Evolutionary conservation across 2,113 vertebrate genomes (phyloP), one percentile per base, ranked within the genome.

Genomic region (Gymnarchus niloticus): DNA sequence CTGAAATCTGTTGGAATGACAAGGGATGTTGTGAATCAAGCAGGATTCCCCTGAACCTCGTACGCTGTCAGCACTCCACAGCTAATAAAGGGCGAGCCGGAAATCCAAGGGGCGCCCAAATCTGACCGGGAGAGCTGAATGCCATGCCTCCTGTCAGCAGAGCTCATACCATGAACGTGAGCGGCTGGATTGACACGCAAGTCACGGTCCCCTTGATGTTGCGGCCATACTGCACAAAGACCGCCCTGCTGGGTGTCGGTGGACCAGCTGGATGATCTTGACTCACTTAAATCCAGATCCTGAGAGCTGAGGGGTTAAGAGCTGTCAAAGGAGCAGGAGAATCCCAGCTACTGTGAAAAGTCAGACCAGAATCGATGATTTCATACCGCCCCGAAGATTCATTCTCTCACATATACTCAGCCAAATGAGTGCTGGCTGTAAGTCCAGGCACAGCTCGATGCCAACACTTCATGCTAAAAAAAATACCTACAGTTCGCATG

Each of bases 1-100:
- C 86, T 87, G 81, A 57, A 17, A 86, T 49, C 59, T 48, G 59
- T 82, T 84, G 25, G 89, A 88, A 90, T 89, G 88, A 90, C 88
- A 89, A 89, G 85, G 89, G 87, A 89, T 88, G 87, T 89, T 87
- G 84, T 59, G 69, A 84, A 54, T 44, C 33, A 73, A 10, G 8
- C 33, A 0, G 19, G 61, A 88, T 88, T 44, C 85, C 78, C 51
- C 73, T 46, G 19, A 33, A 33, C 17, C n/a, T 89, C 84, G 51
- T 85, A 77, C 73, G 8, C 3, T 88, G 84, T 85, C 90, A 84
- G 88, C 88, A 83, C 86, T 87, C 81, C 46, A 25, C 56, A 19
- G 69, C 12, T 54, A 28, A 8, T 59, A 23, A 9, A 81, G 41
- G 77, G 85, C 88, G 37, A 81, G 48, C 82, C 14, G 83, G 61